Evolutionary conservation across 23 tunicate species (phyloP).

Genomic region (Trididemnum miniatum): DNA sequence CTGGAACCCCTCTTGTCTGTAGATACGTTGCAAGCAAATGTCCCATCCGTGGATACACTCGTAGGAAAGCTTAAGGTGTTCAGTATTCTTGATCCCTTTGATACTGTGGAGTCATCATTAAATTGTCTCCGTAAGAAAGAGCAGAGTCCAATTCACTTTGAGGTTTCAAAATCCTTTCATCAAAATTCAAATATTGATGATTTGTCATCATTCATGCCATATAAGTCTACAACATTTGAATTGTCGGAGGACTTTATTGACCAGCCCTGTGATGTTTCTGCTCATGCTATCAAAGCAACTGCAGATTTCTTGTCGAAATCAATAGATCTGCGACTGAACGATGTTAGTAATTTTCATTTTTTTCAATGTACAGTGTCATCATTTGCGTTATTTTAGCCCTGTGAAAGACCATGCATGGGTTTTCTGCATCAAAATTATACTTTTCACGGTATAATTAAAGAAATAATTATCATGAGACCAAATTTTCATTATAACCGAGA

Average conservation of each 20-base stretch:
- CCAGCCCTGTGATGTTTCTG: not conserved
- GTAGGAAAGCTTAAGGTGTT: slow-evolving; percentile 14
- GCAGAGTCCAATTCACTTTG: not conserved
- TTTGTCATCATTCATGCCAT: not conserved
- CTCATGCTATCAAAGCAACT: no score
- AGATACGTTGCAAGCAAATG: not conserved
- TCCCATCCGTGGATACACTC: not conserved
- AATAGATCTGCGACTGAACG: no score
- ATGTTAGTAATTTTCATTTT: no score
- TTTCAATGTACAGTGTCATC: no score
- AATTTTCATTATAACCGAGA: no score
- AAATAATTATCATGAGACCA: no score
- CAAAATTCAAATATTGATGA: not conserved
- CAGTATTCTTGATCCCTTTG: slow-evolving; percentile 25
- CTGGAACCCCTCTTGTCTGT: slow-evolving; percentile 7
- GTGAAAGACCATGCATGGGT: no score
- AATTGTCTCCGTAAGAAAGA: not conserved
- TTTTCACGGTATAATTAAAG: no score
- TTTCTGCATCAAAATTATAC: no score
- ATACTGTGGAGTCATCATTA: not conserved
- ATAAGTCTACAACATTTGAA: not conserved
- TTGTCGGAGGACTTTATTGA: not conserved
- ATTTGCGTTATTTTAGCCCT: no score
- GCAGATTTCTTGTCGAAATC: no score
- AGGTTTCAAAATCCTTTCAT: not conserved